Evolutionary conservation across 2,888 invertebrate species (phyloP), one percentile per base, ranked within the genome.

Genomic region (Lagria hirta): DNA sequence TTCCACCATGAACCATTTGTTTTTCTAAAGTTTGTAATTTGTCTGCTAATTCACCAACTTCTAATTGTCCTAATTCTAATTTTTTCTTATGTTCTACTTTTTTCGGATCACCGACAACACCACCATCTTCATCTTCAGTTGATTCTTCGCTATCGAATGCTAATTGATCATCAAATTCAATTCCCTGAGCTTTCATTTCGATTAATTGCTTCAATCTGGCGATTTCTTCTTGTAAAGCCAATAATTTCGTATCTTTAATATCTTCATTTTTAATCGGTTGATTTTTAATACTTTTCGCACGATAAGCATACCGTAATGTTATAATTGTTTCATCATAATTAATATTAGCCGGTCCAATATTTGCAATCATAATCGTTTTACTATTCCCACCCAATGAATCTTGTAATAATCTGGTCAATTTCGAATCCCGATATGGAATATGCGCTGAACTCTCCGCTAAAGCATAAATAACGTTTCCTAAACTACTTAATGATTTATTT

Each of bases 361-460:
- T 98, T 5, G 99, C 99, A 37, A 99, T 92, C 98, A 99, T 99
- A 38, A 99, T 92, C 1, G 99, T 99, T 73, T 95, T 95, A 26
- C 98, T 94, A 30, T 64, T 64, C 13, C 99, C 99, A 41, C 99
- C 99, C 27, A 99, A 76, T 0, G 97, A 98, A 75, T 99, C 98
- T 77, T 98, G 97, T 44, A 99, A 77, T 38, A 99, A 77, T 35
- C 98, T 80, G 4, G 99, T 99, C 42, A 99, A 76, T 75, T 98
- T 98, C 2, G 97, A 97, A 72, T 98, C 97, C 67, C 98, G 76
- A 74, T 99, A 99, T 1, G 98, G 98, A 60, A 99, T 90, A 69
- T 98, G 97, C 1, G 91, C 86, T 38, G 91, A 91, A 73, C 87
- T 91, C 62, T 95, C 95, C 32, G 96, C 96, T 50, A 99, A 75